These are phyloP conservation scores for Eurystomus glaucurus DNA, from an alignment of 2,797 vertebrate genomes.

Conservation along the genomic window DNA sequence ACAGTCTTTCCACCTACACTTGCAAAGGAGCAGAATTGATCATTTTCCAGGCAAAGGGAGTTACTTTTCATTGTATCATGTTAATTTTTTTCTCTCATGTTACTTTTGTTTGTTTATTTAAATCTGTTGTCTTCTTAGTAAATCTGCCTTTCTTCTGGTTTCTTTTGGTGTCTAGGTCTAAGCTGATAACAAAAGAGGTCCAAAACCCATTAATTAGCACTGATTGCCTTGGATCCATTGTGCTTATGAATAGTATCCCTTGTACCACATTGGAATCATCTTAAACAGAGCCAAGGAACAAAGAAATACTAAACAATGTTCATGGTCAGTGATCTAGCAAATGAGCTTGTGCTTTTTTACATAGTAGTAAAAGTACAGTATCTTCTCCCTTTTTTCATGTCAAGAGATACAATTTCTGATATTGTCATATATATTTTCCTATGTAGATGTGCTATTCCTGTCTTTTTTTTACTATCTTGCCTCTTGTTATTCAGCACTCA, in stretches of 20 bases:
- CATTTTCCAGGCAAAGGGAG: background rate
- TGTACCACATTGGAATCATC: background rate
- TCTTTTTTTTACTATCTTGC: background rate
- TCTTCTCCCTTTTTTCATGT: background rate
- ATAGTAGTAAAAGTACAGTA: background rate
- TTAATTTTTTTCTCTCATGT: background rate
- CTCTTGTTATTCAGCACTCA: background rate
- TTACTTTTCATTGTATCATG: background rate
- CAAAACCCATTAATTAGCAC: background rate
- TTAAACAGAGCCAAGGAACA: background rate
- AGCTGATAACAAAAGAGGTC: background rate
- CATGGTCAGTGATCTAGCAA: background rate
- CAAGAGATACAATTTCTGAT: accelerated
- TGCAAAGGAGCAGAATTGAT: background rate
- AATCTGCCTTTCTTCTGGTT: background rate
- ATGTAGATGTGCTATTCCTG: background rate
- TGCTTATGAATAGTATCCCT: background rate
- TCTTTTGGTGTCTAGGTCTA: background rate
- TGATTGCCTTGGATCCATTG: background rate
- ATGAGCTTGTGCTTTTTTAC: accelerated
- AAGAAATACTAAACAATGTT: background rate
- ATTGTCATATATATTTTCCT: background rate
- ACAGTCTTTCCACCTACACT: background rate
- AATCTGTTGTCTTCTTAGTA: background rate
- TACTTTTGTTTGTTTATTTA: background rate